Evolutionary conservation across 2,797 vertebrate species (phyloP).

Genomic region (Aeoliscus strigatus): DNA sequence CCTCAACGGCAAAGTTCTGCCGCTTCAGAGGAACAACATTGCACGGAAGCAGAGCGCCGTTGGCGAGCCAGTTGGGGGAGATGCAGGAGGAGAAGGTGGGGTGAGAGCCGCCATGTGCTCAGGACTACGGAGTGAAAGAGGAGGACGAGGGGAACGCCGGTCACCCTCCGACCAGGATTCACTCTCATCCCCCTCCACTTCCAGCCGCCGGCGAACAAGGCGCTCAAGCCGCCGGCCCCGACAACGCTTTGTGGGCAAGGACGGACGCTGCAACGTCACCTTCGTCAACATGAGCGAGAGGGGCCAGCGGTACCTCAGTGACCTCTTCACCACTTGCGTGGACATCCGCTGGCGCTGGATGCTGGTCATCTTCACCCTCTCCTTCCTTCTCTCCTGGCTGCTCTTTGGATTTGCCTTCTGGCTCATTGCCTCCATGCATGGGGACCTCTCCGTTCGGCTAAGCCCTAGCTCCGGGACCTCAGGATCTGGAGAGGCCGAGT

Average conservation of each 20-base stretch:
- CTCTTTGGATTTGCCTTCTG: conserved; percentile 90
- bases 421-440: conserved; percentile 84
- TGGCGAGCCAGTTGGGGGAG: conserved; percentile 41
- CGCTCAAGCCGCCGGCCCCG: conserved; percentile 68
- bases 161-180: conserved; percentile 49
- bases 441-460: conserved; percentile 70
- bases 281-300: conserved; percentile 90
- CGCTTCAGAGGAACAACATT: conserved; percentile 58
- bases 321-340: conserved; percentile 93
- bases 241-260: conserved; percentile 81
- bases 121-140: conserved; percentile 41
- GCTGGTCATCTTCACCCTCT: conserved; percentile 89
- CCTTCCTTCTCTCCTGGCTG: conserved; percentile 91
- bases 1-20: conserved; percentile 67
- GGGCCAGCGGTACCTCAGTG: conserved; percentile 87
- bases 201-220: conserved; percentile 37
- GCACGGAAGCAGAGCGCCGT: conserved; percentile 53
- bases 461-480: conserved; percentile 54
- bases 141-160: conserved; percentile 52
- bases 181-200: conserved; percentile 56
- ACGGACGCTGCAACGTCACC: conserved; percentile 80
- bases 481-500: conserved; percentile 42
- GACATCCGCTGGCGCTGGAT: conserved; percentile 95
- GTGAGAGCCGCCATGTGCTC: conserved; percentile 53
- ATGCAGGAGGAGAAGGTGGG: conserved; percentile 54